Evolutionary conservation across 37 sponge, comb jelly and placozoan species (phyloP).

Genomic region (Geodia barretti): DNA sequence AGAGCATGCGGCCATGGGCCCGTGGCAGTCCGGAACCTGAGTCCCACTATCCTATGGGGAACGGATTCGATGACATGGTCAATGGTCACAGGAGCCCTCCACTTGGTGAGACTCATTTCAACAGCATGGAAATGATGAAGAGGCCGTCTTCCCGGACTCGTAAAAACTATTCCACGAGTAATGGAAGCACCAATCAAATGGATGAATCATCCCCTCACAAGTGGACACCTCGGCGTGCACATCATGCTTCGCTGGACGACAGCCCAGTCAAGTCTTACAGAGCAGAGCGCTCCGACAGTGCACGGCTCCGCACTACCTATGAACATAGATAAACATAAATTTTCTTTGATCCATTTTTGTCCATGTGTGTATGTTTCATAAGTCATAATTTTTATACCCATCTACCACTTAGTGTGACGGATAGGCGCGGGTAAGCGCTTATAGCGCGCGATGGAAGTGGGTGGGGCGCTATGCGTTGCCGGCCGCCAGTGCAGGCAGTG

Average conservation of each 20-base stretch:
- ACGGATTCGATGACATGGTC: not conserved
- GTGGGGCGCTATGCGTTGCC: too few species aligned
- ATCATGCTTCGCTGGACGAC: not conserved
- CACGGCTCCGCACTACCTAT: not conserved
- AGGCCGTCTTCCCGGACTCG: not conserved
- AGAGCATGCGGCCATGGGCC: not conserved
- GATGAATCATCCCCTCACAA: not conserved
- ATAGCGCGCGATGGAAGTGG: too few species aligned
- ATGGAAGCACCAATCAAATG: not conserved
- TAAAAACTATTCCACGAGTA: not conserved
- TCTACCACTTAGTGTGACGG: too few species aligned
- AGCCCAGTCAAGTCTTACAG: not conserved
- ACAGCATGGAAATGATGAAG: not conserved
- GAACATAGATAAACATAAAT: not conserved
- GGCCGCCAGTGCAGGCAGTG: too few species aligned
- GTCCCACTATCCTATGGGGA: not conserved
- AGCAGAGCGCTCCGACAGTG: not conserved
- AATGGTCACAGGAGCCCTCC: not conserved
- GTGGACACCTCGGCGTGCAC: not conserved
- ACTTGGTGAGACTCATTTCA: not conserved
- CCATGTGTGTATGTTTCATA: too few species aligned
- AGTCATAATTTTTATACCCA: too few species aligned
- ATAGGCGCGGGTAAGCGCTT: too few species aligned
- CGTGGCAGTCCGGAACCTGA: not conserved
- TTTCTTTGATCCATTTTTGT: too few species aligned